Evolutionary conservation across 2,888 invertebrate genomes (phyloP).

Genomic region (Sarcophaga caerulescens): DNA sequence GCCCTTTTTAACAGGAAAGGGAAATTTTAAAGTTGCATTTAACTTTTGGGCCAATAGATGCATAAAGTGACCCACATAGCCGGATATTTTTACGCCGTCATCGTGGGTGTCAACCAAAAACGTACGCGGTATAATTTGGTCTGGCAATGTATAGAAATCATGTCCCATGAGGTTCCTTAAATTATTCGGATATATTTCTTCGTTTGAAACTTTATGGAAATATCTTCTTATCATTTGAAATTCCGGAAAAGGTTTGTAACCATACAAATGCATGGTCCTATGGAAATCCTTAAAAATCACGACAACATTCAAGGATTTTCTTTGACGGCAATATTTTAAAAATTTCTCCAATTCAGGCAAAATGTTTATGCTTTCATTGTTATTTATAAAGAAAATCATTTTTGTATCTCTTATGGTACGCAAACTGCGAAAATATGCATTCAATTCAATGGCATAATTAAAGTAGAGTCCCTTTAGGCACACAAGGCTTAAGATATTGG

Average conservation of each 20-base stretch:
- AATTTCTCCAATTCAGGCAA: neutral
- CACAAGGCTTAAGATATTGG: conserved; percentile 29
- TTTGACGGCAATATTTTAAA: conserved; percentile 14
- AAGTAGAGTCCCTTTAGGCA: neutral
- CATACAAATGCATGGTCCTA: neutral
- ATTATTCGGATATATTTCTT: conserved; percentile 33
- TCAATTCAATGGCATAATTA: neutral
- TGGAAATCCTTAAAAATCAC: conserved; percentile 27
- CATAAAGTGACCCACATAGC: conserved; percentile 58
- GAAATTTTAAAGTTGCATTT: conserved; percentile 50
- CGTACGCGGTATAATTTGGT: conserved; percentile 54
- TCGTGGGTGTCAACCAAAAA: conserved; percentile 15
- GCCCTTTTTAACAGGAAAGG: conserved; percentile 40
- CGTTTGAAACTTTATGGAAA: neutral
- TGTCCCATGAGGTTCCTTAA: conserved; percentile 43
- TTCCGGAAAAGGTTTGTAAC: conserved; percentile 40
- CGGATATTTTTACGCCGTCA: conserved; percentile 33
- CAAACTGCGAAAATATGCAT: conserved; percentile 2
- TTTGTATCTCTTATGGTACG: conserved; percentile 14
- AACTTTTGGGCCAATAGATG: conserved; percentile 39
- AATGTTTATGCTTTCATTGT: conserved; percentile 8
- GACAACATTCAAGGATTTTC: conserved; percentile 18
- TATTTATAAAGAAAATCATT: conserved; percentile 30
- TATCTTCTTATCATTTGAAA: neutral
- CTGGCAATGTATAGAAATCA: conserved; percentile 45